Base-by-base conservation (phyloP, 2,797 vertebrate genomes). In the Lithobates sylvaticus region DNA sequence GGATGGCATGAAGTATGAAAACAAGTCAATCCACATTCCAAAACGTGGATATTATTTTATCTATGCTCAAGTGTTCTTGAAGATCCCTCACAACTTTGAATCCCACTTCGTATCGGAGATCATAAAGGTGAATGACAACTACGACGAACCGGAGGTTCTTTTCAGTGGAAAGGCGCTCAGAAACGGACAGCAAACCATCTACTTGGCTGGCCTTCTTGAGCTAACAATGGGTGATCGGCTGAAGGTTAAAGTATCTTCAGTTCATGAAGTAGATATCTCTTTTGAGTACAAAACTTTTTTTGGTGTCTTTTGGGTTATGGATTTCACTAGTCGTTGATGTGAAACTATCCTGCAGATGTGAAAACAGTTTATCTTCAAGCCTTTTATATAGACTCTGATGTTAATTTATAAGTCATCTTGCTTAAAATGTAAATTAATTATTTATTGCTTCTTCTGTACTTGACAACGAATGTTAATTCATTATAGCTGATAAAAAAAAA, bases 271-370 rank as follows among this genome's bases (percentile, higher is more conserved):
- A 81, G 95, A 95, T 90, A 93, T 93, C 81, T 94, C 93, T 44
- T 92, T 90, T 71, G 93, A 95, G 86, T 90, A 95, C 77, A 95
- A 92, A 90, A 95, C 94, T 1, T 95, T 94, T 88, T 95, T 95
- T 23, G 95, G 95, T 61, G 93, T 93, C 67, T 95, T 94, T 82
- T 88, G 94, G 87, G 84, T 95, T 94, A 93, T n/a, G 27, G 47
- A 39, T 54, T 16, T 0, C 16, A 12, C 23, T 70, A 26, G 5
- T 32, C 7, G 0, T 26, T 26, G 39, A 13, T 72, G 50, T 26
- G 50, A 27, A 68, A 23, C 26, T 3, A 15, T 47, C 44, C 58
- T 64, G 58, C 21, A 26, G 61, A 65, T 23, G 10, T 21, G 23
- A 9, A 21, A 9, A 21, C 42, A 50, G 27, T 23, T 32, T 34